Base-by-base conservation (phyloP, 2,888 invertebrate genomes). In the Caenorhabditis imperialis region DNA sequence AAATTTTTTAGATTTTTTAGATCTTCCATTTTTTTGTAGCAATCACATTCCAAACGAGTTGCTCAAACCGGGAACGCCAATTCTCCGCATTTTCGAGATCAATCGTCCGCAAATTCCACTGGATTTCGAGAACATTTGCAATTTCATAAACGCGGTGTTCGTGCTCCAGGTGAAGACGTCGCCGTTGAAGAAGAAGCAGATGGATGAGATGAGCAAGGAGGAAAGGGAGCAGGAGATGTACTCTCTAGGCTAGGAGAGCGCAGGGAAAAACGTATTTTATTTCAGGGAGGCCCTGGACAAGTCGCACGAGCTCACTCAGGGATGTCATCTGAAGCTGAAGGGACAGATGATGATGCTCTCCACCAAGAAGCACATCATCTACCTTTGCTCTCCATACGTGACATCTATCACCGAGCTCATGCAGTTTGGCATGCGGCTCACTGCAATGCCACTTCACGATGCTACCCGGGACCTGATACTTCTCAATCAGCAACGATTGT, bases 61-160 rank as follows among this genome's bases (percentile, higher is more conserved):
- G 3, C 78, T 86, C 3, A 67, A 81, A 12, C 76, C 78, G 0
- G 86, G 85, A n/a, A 85, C 85, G 1, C 85, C 85, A 10, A 58
- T 88, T 23, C 53, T 84, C 5, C 65, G 84, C 3, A 73, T 86
- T 12, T 84, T 85, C 48, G 84, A 85, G 30, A 74, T 80, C 23
- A 78, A 76, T 37, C 85, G 86, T 0, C 88, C 88, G 1, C 85
- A 87, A 54, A 85, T 88, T 44, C 86, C 86, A 7, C 50, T 88
- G 40, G 86, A 86, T 60, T 88, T 85, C 50, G 87, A 87, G 38
- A 87, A 84, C 58, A 85, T 85, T 44, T 84, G 83, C 76, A 86
- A 87, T 61, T 87, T 87, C 61, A 87, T 87, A 71, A 87, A 87
- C 61, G 86, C 85, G 7, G 87, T 87, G 7, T 87, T 87, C 55